Conservation (phyloP, 1,140 invertebrate genomes). For the Odontomachus brunneus region DNA sequence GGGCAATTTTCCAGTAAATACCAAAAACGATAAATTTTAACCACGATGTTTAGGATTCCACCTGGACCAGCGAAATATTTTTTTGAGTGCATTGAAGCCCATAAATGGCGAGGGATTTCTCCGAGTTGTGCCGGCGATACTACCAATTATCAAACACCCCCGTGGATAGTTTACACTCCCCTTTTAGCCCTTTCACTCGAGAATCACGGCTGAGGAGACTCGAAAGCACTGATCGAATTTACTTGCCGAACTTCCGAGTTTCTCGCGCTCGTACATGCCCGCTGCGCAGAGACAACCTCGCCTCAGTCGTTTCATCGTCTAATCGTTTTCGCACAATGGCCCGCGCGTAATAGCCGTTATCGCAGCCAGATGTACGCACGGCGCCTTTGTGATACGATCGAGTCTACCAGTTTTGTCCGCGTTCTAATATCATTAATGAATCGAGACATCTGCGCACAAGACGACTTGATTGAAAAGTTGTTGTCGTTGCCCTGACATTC, state of each 20-base stretch:
- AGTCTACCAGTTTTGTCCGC: slow-evolving; percentile 38
- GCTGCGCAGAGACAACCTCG: neutral
- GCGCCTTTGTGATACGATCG: slow-evolving; percentile 53
- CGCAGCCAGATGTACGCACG: slow-evolving; percentile 42
- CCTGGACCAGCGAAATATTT: too few species aligned
- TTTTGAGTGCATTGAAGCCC: too few species aligned
- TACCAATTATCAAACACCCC: slow-evolving; percentile 4
- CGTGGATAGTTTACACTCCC: neutral
- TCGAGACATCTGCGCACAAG: slow-evolving; percentile 41
- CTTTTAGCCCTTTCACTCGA: neutral
- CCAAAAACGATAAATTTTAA: too few species aligned
- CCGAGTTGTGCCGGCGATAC: neutral
- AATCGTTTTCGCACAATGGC: slow-evolving; percentile 54
- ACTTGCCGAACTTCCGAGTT: slow-evolving; percentile 3
- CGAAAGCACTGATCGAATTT: slow-evolving; percentile 53
- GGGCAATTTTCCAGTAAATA: too few species aligned
- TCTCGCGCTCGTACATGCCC: neutral
- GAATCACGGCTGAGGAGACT: slow-evolving; percentile 41
- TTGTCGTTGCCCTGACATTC: neutral
- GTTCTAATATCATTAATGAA: slow-evolving; percentile 56
- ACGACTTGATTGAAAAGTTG: neutral
- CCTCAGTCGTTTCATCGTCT: slow-evolving; percentile 27
- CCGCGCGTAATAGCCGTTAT: slow-evolving; percentile 38
- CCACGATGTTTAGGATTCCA: too few species aligned
- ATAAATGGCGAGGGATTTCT: too few species aligned